phyloP scores from a whole-genome alignment of 1,140 invertebrate genomes.

The Drosophila dunni region DNA sequence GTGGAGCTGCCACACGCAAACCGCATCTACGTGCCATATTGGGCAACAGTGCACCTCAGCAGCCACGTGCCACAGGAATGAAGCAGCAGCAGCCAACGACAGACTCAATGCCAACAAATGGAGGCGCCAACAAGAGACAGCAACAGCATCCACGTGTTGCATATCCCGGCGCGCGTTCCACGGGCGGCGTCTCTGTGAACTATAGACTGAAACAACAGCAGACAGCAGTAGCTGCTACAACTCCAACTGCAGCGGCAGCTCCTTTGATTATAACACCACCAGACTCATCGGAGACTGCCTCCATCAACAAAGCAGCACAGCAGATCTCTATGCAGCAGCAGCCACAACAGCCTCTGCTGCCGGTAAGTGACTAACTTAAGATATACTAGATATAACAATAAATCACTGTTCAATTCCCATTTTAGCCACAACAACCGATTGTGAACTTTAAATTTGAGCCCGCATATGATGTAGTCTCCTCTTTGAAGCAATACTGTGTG shows the following conservation, averaged over 20 bases:
- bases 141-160: conserved; percentile 29
- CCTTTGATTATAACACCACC: conserved; percentile 53
- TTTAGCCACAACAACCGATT: neutral
- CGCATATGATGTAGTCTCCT: conserved; percentile 43
- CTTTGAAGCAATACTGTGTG: conserved; percentile 61
- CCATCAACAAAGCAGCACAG: neutral
- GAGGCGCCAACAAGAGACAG: conserved; percentile 13
- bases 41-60: conserved; percentile 58
- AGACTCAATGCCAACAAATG: conserved; percentile 3
- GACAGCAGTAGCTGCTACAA: conserved; percentile 1
- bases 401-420: neutral
- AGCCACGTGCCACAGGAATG: neutral
- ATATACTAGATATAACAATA: neutral
- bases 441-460: conserved; percentile 37
- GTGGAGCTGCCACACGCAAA: conserved; percentile 30
- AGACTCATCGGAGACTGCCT: conserved; percentile 44
- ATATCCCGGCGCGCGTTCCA: conserved; percentile 15
- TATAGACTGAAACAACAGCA: conserved; percentile 60
- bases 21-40: conserved; percentile 59
- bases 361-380: neutral
- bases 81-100: conserved; percentile 1
- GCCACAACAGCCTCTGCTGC: neutral
- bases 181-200: conserved; percentile 51
- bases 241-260: neutral
- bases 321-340: neutral